phyloP scores from a whole-genome alignment of 2,113 vertebrate genomes.

The Charina bottae region DNA sequence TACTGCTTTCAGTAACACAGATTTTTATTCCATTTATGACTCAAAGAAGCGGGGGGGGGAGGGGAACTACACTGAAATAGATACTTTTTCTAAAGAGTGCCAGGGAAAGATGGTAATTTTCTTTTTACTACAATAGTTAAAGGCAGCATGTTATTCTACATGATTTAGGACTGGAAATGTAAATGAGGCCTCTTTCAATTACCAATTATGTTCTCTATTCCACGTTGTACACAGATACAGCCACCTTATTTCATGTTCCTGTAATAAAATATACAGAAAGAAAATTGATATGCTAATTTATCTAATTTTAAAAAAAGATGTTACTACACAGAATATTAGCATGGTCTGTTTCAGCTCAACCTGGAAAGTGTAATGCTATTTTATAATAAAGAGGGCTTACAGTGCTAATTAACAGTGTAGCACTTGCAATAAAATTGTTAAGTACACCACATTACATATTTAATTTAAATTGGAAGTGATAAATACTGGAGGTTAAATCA shows the following conservation, averaged over 20 bases:
- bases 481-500: constrained; percentile 38
- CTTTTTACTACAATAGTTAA: constrained; percentile 8
- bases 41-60: neutral
- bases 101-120: constrained; percentile 10
- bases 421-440: constrained; percentile 31
- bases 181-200: constrained; percentile 39
- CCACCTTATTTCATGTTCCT: constrained; percentile 33
- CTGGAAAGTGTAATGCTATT: constrained; percentile 23
- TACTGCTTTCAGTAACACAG: constrained; percentile 6
- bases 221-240: constrained; percentile 16
- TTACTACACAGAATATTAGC: constrained; percentile 27
- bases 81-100: constrained; percentile 17
- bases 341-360: constrained; percentile 31
- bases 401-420: constrained; percentile 28
- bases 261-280: constrained; percentile 30
- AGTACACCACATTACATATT: constrained; percentile 28
- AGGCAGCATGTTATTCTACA: constrained; percentile 11
- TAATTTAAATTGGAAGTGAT: constrained; percentile 46
- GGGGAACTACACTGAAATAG: constrained; percentile 1
- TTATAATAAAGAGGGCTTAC: constrained; percentile 37
- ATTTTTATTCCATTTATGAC: constrained; percentile 2
- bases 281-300: constrained; percentile 42
- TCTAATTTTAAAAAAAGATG: neutral
- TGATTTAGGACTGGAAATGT: constrained; percentile 28
- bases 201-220: constrained; percentile 37